Evolutionary conservation across 2,113 vertebrate genomes (phyloP), one percentile per base, ranked within the genome.

Genomic region (Ceyx cyanopectus): DNA sequence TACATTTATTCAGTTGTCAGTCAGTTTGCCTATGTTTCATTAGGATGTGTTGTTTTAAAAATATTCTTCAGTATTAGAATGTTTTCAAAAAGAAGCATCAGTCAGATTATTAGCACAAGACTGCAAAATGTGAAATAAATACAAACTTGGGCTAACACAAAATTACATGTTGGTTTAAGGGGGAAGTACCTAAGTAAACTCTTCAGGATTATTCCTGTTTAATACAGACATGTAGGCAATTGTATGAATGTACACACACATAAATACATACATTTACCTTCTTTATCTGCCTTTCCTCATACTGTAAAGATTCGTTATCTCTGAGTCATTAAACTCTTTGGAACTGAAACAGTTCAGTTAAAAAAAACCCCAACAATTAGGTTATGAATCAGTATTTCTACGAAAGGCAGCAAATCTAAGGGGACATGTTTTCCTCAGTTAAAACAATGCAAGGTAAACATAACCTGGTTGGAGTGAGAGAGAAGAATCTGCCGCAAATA

Each of bases 1-100:
- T 92, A 95, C 58, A 82, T 83, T 94, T 93, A 95, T 93, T 96
- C 89, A 94, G 92, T 97, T 97, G 93, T 96, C 96, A 95, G 70
- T 92, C 30, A 69, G 65, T 94, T 92, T 96, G 65, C 51, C 81
- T 88, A 85, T 40, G 30, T 66, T 94, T 94, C 65, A 96, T 45
- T 94, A 95, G 81, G 83, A 65, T 51, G 4, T 73, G 51, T 63
- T 88, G 21, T 66, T 93, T 85, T 62, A 79, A 92, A 80, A 63
- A 80, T n/a, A 75, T 91, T 66, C 41, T 51, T 84, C 78, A 26
- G 14, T 3, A 92, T 73, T 62, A 51, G 79, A 80, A 80, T 46
- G 10, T 56, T 92, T 89, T 26, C 29, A 23, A 83, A 77, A 56
- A 43, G 18, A 78, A 81, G 12, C 10, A 24, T 45, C 30, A 93